phyloP scores from a whole-genome alignment of 2,888 invertebrate species.

The Orthonevra nobilis region DNA sequence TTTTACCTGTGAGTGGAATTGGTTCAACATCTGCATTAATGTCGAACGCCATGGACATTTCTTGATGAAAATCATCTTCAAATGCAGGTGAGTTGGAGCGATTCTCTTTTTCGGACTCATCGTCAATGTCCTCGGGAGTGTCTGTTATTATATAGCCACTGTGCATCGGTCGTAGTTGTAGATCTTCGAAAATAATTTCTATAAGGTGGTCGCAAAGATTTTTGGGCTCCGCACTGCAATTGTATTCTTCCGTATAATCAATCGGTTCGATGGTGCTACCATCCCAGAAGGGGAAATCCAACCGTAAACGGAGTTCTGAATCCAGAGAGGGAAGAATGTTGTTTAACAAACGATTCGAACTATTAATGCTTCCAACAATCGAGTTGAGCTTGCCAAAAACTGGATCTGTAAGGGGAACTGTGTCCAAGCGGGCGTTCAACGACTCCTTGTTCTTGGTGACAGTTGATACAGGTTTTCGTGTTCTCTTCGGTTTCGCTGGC shows the following conservation, averaged over 20 bases:
- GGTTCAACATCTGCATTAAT: slow-evolving; percentile 84
- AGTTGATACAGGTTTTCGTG: slow-evolving; percentile 75
- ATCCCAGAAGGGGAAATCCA: slow-evolving; percentile 77
- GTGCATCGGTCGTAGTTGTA: slow-evolving; percentile 75
- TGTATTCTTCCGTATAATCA: slow-evolving; percentile 72
- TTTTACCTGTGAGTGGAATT: slow-evolving; percentile 80
- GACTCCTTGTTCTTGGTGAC: slow-evolving; percentile 79
- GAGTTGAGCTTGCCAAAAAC: slow-evolving; percentile 84
- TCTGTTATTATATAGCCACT: slow-evolving; percentile 78
- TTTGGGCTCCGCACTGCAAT: slow-evolving; percentile 54
- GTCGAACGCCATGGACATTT: slow-evolving; percentile 84
- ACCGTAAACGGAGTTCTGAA: slow-evolving; percentile 77
- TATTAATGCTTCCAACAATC: slow-evolving; percentile 83
- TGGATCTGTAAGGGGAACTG: slow-evolving; percentile 81
- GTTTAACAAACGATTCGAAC: slow-evolving; percentile 83
- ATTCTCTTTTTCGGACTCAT: slow-evolving; percentile 70
- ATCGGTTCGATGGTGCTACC: slow-evolving; percentile 56
- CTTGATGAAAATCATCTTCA: slow-evolving; percentile 80
- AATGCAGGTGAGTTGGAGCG: slow-evolving; percentile 77
- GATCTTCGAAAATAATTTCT: slow-evolving; percentile 72
- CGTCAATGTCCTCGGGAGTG: slow-evolving; percentile 75
- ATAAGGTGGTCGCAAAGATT: slow-evolving; percentile 73
- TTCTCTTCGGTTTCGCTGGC: slow-evolving; percentile 75
- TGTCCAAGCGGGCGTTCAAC: slow-evolving; percentile 78
- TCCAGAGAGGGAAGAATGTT: slow-evolving; percentile 82